A percentile compares a stretch with the other conserved stretches of the same genome.
Evolutionary conservation across 2,797 vertebrate genomes (phyloP).

Genomic region (Brotula barbata): DNA sequence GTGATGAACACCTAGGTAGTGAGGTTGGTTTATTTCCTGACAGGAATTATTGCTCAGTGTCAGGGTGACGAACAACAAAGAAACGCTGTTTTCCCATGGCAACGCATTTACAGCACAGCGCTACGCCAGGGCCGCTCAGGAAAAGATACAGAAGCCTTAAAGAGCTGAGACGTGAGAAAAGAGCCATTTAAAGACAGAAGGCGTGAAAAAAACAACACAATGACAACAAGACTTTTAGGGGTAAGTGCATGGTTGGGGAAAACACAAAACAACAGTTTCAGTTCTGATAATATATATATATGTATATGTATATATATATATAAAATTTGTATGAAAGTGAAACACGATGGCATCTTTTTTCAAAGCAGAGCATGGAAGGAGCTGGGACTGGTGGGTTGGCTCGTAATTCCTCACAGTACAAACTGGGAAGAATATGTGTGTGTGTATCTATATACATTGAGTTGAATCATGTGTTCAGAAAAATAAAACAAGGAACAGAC

Average conservation of each 20-base stretch:
- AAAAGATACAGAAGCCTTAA: not conserved
- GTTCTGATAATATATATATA: slow-evolving; percentile 76
- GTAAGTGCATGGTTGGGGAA: slow-evolving; percentile 11
- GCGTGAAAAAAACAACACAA: not conserved
- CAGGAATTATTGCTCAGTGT: slow-evolving; percentile 87
- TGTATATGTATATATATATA: too few species aligned
- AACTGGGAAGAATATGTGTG: slow-evolving; percentile 54
- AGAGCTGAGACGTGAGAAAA: not conserved
- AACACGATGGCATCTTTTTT: slow-evolving; percentile 56
- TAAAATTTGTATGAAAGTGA: slow-evolving; percentile 59
- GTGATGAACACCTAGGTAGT: slow-evolving; percentile 66
- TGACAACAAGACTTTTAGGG: too few species aligned
- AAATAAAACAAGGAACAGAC: slow-evolving; percentile 36
- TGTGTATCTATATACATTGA: slow-evolving; percentile 38
- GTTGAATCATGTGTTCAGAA: slow-evolving; percentile 39
- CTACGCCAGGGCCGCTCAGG: slow-evolving; percentile 42
- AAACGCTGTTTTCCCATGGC: slow-evolving; percentile 36
- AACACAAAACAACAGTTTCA: slow-evolving; percentile 50
- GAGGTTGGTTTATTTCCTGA: slow-evolving; percentile 54
- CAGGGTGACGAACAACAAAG: slow-evolving; percentile 42
- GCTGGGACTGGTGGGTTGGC: slow-evolving; percentile 45
- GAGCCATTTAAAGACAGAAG: not conserved
- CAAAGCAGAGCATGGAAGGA: slow-evolving; percentile 22
- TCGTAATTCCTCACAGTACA: slow-evolving; percentile 62
- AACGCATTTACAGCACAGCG: slow-evolving; percentile 59